These are phyloP conservation scores for human DNA, from an alignment of 2,113 vertebrate genomes.

Conservation along the genomic window GRCh38 chr2:231147501-231148000, in stretches of 20 bases:
- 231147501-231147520: neutral
- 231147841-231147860: neutral
- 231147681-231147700: neutral
- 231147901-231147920: slow-evolving; percentile 9
- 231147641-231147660: neutral
- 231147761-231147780: neutral
- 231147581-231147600: neutral
- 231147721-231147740: neutral
- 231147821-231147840: neutral
- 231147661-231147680: neutral
- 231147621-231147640: neutral
- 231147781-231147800: neutral
- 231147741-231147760: neutral
- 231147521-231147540: neutral
- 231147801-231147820: neutral
- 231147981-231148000: neutral
- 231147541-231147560: neutral
- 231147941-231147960: neutral
- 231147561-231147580: neutral
- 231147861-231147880: neutral
- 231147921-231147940: neutral
- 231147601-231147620: slow-evolving; percentile 5
- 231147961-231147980: slow-evolving; percentile 26
- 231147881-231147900: neutral
- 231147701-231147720: slow-evolving; percentile 21